Evolutionary conservation across 2,113 vertebrate genomes (phyloP), one percentile per base, ranked within the genome.

Genomic region (Paralichthys olivaceus): DNA sequence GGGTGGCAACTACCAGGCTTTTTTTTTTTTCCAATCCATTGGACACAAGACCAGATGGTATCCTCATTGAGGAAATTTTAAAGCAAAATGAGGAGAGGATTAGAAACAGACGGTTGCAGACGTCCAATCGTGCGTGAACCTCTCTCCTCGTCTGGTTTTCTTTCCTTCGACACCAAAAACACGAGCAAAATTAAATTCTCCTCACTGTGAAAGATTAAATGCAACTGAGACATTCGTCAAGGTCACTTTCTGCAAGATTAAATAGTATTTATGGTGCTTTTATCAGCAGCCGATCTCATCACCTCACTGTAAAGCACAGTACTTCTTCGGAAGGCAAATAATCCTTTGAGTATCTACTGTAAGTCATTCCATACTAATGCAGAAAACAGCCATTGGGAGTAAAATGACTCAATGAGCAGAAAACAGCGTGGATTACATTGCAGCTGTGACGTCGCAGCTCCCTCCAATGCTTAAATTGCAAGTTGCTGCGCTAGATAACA

Each of bases 11-110:
- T 26, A 64, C 40, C 54, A 55, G 54, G 13, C 23, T 23, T 76
- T 59, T 65, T 68, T 56, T 57, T n/a, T 7, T 45, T 25, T 19
- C 40, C 32, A 74, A 23, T 62, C 80, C 70, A 56, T 58, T 80
- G 68, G 66, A 84, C 61, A 28, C 26, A 25, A 45, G 75, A 62
- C 79, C 93, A 94, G 91, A 93, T 94, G 92, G 90, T 88, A 69
- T 72, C 87, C 86, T 89, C 88, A 81, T 91, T 92, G 89, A 86
- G 80, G 72, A 83, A 80, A 90, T 91, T 74, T 85, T 56, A 37
- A 67, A 74, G 71, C 56, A 68, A 84, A 88, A 85, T 80, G 60
- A 81, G 80, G 11, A 51, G 17, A 51, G 49, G 19, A 81, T 81
- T 56, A 73, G 66, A 88, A 69, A 78, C 71, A 61, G 75, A 69